Conservation (phyloP, 2,797 vertebrate genomes). For the Pteropus rufus region DNA sequence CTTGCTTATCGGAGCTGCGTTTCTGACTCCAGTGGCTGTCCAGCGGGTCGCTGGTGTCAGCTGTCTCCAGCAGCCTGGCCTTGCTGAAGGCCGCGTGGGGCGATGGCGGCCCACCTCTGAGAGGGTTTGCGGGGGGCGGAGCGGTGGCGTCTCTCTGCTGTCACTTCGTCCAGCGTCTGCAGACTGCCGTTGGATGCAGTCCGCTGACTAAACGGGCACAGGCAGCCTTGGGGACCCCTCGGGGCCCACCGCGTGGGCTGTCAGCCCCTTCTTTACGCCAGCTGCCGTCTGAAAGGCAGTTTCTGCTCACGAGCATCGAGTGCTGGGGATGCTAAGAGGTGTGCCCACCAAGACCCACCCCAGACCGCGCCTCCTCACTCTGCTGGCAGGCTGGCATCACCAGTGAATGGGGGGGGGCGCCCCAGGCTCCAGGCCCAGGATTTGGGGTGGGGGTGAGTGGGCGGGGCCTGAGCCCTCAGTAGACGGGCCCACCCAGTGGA, state of each 20-base stretch:
- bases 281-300: background rate
- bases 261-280: background rate
- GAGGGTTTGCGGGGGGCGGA: fast-evolving
- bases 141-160: background rate
- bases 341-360: background rate
- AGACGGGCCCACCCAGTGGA: background rate
- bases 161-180: background rate
- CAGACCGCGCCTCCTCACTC: background rate
- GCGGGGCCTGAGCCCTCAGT: fast-evolving
- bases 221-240: background rate
- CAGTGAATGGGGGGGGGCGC: fast-evolving
- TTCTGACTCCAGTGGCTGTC: background rate
- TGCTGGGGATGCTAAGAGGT: background rate
- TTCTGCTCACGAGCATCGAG: background rate
- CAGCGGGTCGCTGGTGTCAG: background rate
- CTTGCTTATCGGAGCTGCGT: background rate
- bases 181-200: background rate
- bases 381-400: no score
- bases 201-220: background rate
- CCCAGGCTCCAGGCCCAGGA: background rate
- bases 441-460: background rate
- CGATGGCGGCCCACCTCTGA: no score
- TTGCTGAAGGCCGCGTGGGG: background rate
- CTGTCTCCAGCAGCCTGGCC: background rate
- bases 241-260: background rate